phyloP scores from a whole-genome alignment of 2,797 vertebrate genomes.

The Threskiornis aethiopicus region DNA sequence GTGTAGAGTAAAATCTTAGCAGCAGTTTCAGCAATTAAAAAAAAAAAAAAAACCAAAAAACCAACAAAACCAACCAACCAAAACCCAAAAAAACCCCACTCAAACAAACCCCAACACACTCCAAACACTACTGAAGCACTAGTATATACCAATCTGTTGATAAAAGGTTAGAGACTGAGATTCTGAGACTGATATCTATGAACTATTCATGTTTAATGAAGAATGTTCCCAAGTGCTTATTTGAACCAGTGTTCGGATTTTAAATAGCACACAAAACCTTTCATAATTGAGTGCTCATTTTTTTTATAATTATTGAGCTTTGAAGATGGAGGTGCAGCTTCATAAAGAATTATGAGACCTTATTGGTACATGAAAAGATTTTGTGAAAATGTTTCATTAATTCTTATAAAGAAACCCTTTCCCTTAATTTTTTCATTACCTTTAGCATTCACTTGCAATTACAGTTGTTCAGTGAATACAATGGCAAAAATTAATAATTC shows the following conservation, averaged over 20 bases:
- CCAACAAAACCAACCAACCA: too few species aligned
- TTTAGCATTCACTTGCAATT: constrained; percentile 70
- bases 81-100: not conserved
- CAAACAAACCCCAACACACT: too few species aligned
- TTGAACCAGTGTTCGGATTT: not conserved
- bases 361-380: constrained; percentile 12
- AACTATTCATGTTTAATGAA: not conserved
- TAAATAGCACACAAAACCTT: not conserved
- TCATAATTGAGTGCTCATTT: not conserved
- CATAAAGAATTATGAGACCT: not conserved
- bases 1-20: not conserved
- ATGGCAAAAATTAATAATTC: constrained; percentile 77
- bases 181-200: not conserved
- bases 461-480: constrained; percentile 63
- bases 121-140: not conserved
- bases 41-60: not conserved
- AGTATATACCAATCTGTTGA: not conserved
- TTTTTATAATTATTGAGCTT: not conserved
- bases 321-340: not conserved
- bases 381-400: constrained; percentile 70
- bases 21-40: not conserved
- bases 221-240: not conserved
- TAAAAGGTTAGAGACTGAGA: not conserved
- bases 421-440: constrained; percentile 68
- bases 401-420: constrained; percentile 57